Base-by-base conservation (phyloP, 2,113 vertebrate genomes). In the Cricetomys ansorgei region DNA sequence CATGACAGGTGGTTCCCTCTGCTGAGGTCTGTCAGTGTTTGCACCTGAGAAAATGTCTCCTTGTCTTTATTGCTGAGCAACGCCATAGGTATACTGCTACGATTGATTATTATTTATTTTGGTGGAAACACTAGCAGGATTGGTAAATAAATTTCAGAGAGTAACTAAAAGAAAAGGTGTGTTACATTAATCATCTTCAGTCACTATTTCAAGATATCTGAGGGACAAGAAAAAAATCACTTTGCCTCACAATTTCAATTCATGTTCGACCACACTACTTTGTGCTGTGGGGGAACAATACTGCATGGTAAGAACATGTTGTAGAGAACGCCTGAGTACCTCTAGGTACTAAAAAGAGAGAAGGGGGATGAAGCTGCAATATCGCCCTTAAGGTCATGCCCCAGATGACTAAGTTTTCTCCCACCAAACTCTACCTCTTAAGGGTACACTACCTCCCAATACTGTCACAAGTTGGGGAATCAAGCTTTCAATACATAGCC, bases 171-270 rank as follows among this genome's bases (percentile, higher is more conserved):
- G 69, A n/a, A 76, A 93, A 25, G 6, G 11, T 23, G 13, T 37
- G 27, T 45, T 43, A 13, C 84, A 16, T 64, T 67, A 84, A 53
- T 81, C 13, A 43, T 16, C 31, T 55, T 37, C 3, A 29, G 11
- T 29, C 27, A 55, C 6, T 37, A 6, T 83, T 73, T 84, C 31
- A 81, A 89, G 65, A 55, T 65, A 19, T 7, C n/a, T 75, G 55
- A 43, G 27, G 0, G 57, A 3, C 6, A 3, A 34, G 5, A 17
- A 29, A 21, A 67, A 2, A 0, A 37, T 7, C 12, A 7, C 67
- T 86, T 45, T 23, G 19, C 9, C 29, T 79, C 37, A 88, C 16
- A 55, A 87, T 83, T 72, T 89, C 75, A 40, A 29, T 21, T 50
- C n/a, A 55, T 3, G 3, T 40, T 65, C 45, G 8, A 40, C 3